Conservation (phyloP, 2,888 invertebrate species). For the Napeogenes inachia region DNA sequence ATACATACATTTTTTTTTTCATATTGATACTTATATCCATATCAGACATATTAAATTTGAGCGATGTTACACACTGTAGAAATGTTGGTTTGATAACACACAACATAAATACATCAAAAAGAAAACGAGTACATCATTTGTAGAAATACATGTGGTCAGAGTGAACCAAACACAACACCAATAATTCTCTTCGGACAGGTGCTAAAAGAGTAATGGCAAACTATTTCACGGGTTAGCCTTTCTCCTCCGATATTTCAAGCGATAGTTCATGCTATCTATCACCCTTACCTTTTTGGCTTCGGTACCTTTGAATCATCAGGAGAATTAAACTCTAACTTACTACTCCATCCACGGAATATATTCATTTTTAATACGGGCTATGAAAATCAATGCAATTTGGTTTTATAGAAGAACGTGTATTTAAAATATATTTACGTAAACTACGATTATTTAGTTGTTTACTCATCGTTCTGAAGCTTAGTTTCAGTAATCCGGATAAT, state of each 20-base stretch:
- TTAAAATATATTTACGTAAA: too few species aligned
- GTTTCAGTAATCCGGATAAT: constrained; percentile 37
- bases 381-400: too few species aligned
- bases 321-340: neutral
- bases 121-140: neutral
- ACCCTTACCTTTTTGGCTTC: constrained; percentile 11
- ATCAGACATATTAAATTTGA: neutral
- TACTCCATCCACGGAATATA: neutral
- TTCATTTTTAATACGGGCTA: too few species aligned
- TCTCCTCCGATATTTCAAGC: constrained; percentile 21
- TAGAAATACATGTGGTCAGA: constrained; percentile 2
- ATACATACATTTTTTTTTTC: too few species aligned
- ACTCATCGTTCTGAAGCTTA: constrained; percentile 16
- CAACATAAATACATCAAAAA: too few species aligned
- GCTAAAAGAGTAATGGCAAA: constrained; percentile 27
- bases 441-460: neutral
- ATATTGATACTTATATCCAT: too few species aligned
- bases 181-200: constrained; percentile 22
- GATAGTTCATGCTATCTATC: constrained; percentile 12
- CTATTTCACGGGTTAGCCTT: constrained; percentile 26
- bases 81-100: too few species aligned
- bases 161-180: constrained; percentile 8
- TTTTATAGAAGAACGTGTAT: too few species aligned
- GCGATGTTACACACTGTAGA: too few species aligned
- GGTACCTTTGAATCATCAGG: constrained; percentile 7